Evolutionary conservation across 2,888 invertebrate species (phyloP), one percentile per base, ranked within the genome.

Genomic region (Pomacea canaliculata): DNA sequence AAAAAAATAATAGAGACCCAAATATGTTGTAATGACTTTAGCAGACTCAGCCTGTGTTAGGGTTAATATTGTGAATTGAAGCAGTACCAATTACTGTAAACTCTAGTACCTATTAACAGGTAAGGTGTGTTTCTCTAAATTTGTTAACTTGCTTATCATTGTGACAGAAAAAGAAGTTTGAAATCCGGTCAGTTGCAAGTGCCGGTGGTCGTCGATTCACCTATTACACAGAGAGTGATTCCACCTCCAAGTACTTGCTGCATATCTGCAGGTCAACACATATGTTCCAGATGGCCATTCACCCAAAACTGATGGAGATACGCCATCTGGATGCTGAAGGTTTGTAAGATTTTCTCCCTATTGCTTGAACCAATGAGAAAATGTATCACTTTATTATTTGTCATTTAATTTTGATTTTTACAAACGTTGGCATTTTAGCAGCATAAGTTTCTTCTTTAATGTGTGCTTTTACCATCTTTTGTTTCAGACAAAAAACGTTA

Each of bases 251-350:
- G 92, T 95, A 96, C 90, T 92, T 98, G 80, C 93, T 97, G 85
- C 94, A 95, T 60, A 92, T 97, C 70, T 97, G 97, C 91, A 94
- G 95, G 89, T 96, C 96, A 86, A 97, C 97, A 48, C 98, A 99
- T 92, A 91, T 97, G 92, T 97, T 97, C 92, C 96, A 97, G 85
- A 96, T 98, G 96, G 95, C 96, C 89, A 94, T 97, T 88, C 90
- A 91, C 79, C 95, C 96, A 7, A 94, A 96, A 84, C 93, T 97
- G 74, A 95, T 93, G 89, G 97, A 97, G 91, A 94, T 95, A 68
- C 93, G 94, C 85, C 94, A 94, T 86, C 94, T 95, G 78, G 96
- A 97, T 91, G 96, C 96, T 90, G 96, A 96, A 91, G 94, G 94
- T 93, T 84, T n/a, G 37, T 18, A 62, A 7, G 8, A 16, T 19